Conservation (phyloP, 2,113 vertebrate genomes). For the Geothlypis trichas region DNA sequence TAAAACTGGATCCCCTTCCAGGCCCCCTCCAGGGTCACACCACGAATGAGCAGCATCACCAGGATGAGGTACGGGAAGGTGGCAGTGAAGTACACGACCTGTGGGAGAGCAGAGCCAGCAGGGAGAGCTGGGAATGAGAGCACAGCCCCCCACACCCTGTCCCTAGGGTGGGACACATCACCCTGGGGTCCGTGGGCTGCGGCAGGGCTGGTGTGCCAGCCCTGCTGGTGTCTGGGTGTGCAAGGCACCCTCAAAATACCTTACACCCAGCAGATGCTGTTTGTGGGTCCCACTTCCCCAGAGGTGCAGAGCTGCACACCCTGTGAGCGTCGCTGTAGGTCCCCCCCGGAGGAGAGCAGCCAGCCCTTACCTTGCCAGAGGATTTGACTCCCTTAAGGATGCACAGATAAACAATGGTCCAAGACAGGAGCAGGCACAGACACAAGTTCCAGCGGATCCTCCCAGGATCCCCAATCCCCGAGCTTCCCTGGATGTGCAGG, state of each 20-base stretch:
- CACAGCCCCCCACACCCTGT: neutral
- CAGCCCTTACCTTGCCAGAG: slow-evolving; percentile 78
- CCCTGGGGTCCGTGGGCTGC: neutral
- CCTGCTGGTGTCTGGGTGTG: neutral
- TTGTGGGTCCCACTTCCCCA: neutral
- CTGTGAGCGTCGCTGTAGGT: accelerated
- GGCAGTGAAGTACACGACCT: slow-evolving; percentile 85
- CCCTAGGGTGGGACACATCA: neutral
- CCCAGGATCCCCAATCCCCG: slow-evolving; percentile 77
- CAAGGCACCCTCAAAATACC: neutral
- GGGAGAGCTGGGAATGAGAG: neutral
- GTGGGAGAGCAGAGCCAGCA: neutral
- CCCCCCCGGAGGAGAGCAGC: neutral
- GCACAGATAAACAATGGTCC: slow-evolving; percentile 81
- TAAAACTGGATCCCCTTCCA: slow-evolving; percentile 84
- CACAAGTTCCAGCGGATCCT: slow-evolving; percentile 81
- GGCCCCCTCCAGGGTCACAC: slow-evolving; percentile 80
- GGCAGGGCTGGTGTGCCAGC: neutral
- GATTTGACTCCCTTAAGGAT: slow-evolving; percentile 85
- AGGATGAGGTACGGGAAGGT: slow-evolving; percentile 84
- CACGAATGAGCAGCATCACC: slow-evolving; percentile 80
- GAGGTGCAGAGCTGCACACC: neutral
- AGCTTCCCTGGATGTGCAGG: slow-evolving; percentile 83
- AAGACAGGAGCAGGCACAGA: slow-evolving; percentile 80
- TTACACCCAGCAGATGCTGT: accelerated